Percentiles rank a stretch among this genome's conserved stretches.
These are phyloP conservation scores for Aleiodes leptofemur DNA, from an alignment of 2,888 invertebrate genomes.

Conservation along the genomic window DNA sequence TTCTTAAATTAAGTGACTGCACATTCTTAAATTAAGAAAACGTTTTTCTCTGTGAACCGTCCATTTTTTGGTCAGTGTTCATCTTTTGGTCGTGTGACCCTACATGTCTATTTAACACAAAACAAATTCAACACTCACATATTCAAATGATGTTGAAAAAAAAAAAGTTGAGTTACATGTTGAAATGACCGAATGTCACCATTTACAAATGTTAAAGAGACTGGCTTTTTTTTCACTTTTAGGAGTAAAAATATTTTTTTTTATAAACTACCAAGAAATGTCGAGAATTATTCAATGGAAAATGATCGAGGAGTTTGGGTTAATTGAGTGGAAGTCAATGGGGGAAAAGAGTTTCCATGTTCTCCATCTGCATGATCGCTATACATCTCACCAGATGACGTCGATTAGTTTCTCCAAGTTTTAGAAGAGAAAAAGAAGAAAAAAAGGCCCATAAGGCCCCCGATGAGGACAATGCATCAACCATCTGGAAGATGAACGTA, in stretches of 20 bases:
- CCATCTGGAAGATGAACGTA: constrained; percentile 51
- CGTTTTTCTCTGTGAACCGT: no score
- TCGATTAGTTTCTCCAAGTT: constrained; percentile 49
- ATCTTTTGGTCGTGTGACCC: no score
- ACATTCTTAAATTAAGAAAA: no score
- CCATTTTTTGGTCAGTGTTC: no score
- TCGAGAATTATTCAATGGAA: constrained; percentile 49
- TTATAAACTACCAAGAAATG: neutral
- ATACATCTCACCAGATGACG: constrained; percentile 54
- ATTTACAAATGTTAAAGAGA: no score
- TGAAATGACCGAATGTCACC: no score
- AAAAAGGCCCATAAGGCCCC: constrained; percentile 26
- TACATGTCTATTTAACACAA: no score
- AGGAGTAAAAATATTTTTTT: neutral
- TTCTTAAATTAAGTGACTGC: no score
- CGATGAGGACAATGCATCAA: constrained; percentile 50
- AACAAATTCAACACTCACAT: no score
- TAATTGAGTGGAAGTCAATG: constrained; percentile 58
- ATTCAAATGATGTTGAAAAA: no score
- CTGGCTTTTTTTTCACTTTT: neutral
- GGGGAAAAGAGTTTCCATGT: constrained; percentile 28
- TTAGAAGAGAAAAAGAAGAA: neutral
- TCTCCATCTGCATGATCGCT: constrained; percentile 52
- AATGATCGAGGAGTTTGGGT: constrained; percentile 54
- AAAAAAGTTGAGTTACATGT: no score